Evolutionary conservation across 2,113 vertebrate species (phyloP).

Genomic region (Aythya baeri): DNA sequence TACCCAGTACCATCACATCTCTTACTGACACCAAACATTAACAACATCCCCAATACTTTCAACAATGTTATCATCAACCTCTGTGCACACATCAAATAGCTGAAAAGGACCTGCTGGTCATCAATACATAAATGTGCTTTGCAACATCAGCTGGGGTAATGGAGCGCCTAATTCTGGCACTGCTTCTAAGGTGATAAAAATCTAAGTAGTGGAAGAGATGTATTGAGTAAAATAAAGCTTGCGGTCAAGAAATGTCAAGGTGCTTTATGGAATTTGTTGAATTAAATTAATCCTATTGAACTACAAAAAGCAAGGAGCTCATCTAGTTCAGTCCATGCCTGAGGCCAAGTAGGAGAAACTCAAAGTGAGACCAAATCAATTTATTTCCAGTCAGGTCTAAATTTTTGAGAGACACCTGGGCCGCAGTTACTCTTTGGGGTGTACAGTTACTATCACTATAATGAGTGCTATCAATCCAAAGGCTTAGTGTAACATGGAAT

Average conservation of each 20-base stretch:
- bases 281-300: constrained; percentile 24
- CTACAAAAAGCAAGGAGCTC: background rate
- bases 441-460: background rate
- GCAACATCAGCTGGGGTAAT: background rate
- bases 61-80: background rate
- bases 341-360: constrained; percentile 10
- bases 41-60: background rate
- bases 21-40: background rate
- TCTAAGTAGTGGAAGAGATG: background rate
- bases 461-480: background rate
- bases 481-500: background rate
- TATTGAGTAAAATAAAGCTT: constrained; percentile 25
- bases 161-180: background rate
- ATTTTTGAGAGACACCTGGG: background rate
- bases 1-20: background rate
- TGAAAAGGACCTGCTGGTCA: background rate
- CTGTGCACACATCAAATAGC: background rate
- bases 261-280: background rate
- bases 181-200: constrained; percentile 32
- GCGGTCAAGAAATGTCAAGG: background rate
- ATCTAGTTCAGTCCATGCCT: background rate
- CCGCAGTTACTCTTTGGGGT: background rate
- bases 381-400: background rate
- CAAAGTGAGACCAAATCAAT: background rate
- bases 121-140: background rate